Evolutionary conservation across 1,140 invertebrate genomes (phyloP), one percentile per base, ranked within the genome.

Genomic region (Zaprionus vittiger): DNA sequence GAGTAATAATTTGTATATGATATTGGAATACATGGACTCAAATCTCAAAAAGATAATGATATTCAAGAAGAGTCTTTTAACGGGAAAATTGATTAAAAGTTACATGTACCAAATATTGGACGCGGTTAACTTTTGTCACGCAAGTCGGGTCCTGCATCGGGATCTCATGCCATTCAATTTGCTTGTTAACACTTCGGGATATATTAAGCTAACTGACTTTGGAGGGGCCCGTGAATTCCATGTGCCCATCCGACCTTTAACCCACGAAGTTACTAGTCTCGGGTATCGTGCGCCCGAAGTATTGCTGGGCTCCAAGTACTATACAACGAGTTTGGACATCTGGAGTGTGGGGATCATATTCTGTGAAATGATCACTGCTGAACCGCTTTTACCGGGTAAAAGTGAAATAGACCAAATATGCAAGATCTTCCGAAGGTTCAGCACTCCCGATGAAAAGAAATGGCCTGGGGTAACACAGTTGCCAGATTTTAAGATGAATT

Each of bases 211-310:
- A 52, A 97, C 97, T 2, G 98, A 99, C 94, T 98, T 99, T 94
- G 98, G 98, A 28, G 93, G 98, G 47, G 97, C 97, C 1, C 94
- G 98, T 69, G 95, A 96, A 5, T 98, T 98, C 93, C 95, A 95
- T 47, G 93, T 98, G 26, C 98, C 98, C 7, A 95, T 98, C 68
- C 94, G 97, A 54, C 95, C 95, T 4, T 98, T 98, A 85, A 98
- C 98, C 0, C 97, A 98, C 93, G 98, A 99, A 94, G 98, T 99
- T 9, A 96, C 99, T 0, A 99, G 98, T 6, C 94, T 99, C 54
- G 99, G 98, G 98, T 99, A 99, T 93, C 94, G 98, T 81, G 97
- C 98, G 5, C 98, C 98, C 4, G 98, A 99, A 94, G 97, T 99
- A 81, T 94, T 99, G 54, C 93, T 99, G 6, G 98, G 98, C 20